These are phyloP conservation scores for Sebastes matsubarae DNA, from an alignment of 2,797 vertebrate species.

Conservation along the genomic window DNA sequence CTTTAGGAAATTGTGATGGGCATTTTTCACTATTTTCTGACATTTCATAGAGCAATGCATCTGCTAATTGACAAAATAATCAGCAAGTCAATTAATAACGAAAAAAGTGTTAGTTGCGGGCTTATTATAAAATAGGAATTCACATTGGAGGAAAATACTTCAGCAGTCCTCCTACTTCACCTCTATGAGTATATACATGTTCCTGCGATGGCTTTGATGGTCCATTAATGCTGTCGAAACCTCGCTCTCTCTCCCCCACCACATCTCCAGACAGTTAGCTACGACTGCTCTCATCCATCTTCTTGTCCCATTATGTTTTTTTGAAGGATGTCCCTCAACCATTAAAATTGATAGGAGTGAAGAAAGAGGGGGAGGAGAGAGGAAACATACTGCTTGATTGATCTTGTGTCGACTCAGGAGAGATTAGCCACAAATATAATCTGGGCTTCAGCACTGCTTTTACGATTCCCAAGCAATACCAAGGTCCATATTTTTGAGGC, in stretches of 20 bases:
- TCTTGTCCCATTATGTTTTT: constrained; percentile 89
- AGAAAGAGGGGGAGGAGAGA: constrained; percentile 85
- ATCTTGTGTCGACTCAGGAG: constrained; percentile 71
- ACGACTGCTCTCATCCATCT: constrained; percentile 92
- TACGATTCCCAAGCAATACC: constrained; percentile 23
- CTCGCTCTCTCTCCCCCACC: constrained; percentile 71
- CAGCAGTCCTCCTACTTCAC: not conserved
- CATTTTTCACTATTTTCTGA: not conserved
- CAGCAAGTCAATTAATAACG: not conserved
- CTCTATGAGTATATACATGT: constrained; percentile 1
- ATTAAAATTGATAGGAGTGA: constrained; percentile 92
- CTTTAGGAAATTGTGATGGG: too few species aligned
- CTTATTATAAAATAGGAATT: not conserved
- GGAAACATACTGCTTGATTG: constrained; percentile 84
- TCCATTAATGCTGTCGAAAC: constrained; percentile 52
- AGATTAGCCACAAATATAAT: constrained; percentile 76
- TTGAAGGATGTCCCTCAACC: constrained; percentile 92
- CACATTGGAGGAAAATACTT: not conserved
- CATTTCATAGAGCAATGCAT: not conserved
- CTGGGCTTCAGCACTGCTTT: constrained; percentile 23
- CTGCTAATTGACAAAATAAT: too few species aligned
- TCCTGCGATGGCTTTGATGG: constrained; percentile 30
- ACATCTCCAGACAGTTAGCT: constrained; percentile 84
- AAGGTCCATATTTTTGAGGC: constrained; percentile 17
- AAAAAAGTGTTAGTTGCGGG: not conserved